Percentiles rank a stretch among this genome's conserved stretches.
phyloP scores from a whole-genome alignment of 2,888 invertebrate genomes.

The Apamea anceps region DNA sequence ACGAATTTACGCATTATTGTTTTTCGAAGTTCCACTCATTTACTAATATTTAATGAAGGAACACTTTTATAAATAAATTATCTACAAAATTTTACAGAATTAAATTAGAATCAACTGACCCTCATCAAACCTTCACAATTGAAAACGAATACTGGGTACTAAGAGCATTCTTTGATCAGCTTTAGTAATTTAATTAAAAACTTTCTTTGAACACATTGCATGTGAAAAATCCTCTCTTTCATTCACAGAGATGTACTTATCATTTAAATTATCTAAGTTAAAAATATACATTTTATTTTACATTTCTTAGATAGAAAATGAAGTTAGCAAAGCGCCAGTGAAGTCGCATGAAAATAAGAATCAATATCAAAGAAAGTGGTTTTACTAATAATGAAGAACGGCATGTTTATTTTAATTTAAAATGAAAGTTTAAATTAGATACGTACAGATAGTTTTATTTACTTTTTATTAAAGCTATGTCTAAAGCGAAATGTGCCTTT shows the following conservation, averaged over 20 bases:
- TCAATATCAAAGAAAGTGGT: conserved; percentile 49
- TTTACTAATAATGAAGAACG: conserved; percentile 35
- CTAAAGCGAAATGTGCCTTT: conserved; percentile 59
- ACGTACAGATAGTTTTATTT: conserved; percentile 43
- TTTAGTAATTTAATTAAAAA: conserved; percentile 70
- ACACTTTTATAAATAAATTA: conserved; percentile 60
- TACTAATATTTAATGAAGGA: conserved; percentile 35
- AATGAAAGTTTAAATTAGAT: conserved; percentile 40
- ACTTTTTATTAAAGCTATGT: conserved; percentile 57
- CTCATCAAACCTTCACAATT: conserved; percentile 75
- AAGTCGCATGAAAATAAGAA: conserved; percentile 52
- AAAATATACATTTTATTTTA: conserved; percentile 22
- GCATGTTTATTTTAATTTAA: conserved; percentile 34
- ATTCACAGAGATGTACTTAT: conserved; percentile 13
- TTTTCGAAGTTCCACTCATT: conserved; percentile 27
- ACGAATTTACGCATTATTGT: conserved; percentile 3
- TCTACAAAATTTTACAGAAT: conserved; percentile 65
- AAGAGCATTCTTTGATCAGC: conserved; percentile 71
- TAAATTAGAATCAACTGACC: conserved; percentile 75
- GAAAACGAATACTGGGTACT: conserved; percentile 71
- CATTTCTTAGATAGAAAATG: conserved; percentile 34
- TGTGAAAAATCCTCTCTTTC: conserved; percentile 12
- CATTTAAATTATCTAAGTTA: conserved; percentile 11
- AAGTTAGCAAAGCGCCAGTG: conserved; percentile 61
- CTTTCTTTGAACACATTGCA: conserved; percentile 47